Base-by-base conservation (phyloP, 2,113 vertebrate genomes). In the Alligator mississippiensis region DNA sequence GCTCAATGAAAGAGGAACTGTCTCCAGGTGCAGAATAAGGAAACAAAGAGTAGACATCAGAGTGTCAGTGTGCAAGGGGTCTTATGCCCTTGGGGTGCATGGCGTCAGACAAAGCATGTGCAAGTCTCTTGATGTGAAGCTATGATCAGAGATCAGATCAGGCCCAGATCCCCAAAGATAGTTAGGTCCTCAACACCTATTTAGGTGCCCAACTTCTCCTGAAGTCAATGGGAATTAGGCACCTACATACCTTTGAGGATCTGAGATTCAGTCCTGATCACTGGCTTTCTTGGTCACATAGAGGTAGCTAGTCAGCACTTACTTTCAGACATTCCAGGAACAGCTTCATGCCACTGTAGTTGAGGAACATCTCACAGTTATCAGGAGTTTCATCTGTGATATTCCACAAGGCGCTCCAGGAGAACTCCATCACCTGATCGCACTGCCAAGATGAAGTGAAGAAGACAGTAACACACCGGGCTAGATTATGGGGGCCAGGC, bases 361-460 rank as follows among this genome's bases (percentile, higher is more conserved):
- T 99, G 79, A 99, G 99, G 96, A 99, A 99, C 99, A 99, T 99
- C 97, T 99, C 99, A 3, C 99, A 99, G 97, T 99, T 99, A 97
- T 99, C 99, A 0, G 99, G 99, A 0, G 99, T 99, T 97, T 99
- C 99, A 2, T 99, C 99, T 0, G 99, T 99, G 97, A 99, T 99
- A 97, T 99, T 99, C 99, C 99, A 99, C 80, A 99, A 97, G 11
- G 99, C 99, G 0, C 99, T 99, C 99, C 99, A 99, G 87, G 99
- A 99, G 92, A 99, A 99, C 98, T 99, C 99, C 99, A 99, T 99
- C 95, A 99, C 99, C 97, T 99, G 99, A 94, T 99, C 99, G 61
- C 99, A 99, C 99, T 99, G 85, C 0, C 6, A 21, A 79, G 13
- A 18, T 54, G 4, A 58, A 68, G 54, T 62, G 61, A 90, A 88